Base-by-base conservation (phyloP, 2,797 vertebrate genomes). In the Siniperca scherzeri region DNA sequence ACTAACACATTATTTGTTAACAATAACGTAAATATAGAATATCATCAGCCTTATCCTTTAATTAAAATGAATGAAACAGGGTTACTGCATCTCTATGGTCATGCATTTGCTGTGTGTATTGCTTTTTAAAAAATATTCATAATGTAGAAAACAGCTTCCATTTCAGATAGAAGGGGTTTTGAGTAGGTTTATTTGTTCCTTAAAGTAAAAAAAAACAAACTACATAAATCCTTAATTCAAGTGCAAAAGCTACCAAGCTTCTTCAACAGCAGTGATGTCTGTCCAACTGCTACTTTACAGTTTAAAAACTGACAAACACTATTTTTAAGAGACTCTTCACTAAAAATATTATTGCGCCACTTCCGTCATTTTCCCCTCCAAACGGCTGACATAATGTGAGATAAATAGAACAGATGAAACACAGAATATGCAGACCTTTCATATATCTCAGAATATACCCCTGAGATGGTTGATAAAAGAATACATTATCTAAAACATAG, bases 401-500 rank as follows among this genome's bases (percentile, higher is more conserved):
- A 85, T 86, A 87, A 88, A 87, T 72, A 92, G 86, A 81, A 36
- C 66, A 75, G 89, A 91, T 86, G 85, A 89, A 82, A 83, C 78
- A 75, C 78, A 86, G 86, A 92, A 88, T 74, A 83, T 27, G 73
- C 86, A 78, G 81, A 93, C 84, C 91, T 92, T 92, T 93, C 80
- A 86, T 91, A 92, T 87, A 90, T 88, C 89, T 87, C 87, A 78
- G 87, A 91, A 88, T 91, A 92, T 90, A 92, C 88, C 92, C 88
- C 88, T 71, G 84, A 94, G 96, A 95, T 95, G 81, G 79, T 91
- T 93, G 93, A 96, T 94, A 95, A 97, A 97, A 95, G 96, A 97
- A 97, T 97, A 97, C 96, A 97, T 97, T 96, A 97, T 97, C 96
- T 90, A 88, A 96, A 14, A 96, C 96, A 96, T 96, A 95, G 95